phyloP scores from a whole-genome alignment of 2,888 invertebrate species.

The Apamea crenata region DNA sequence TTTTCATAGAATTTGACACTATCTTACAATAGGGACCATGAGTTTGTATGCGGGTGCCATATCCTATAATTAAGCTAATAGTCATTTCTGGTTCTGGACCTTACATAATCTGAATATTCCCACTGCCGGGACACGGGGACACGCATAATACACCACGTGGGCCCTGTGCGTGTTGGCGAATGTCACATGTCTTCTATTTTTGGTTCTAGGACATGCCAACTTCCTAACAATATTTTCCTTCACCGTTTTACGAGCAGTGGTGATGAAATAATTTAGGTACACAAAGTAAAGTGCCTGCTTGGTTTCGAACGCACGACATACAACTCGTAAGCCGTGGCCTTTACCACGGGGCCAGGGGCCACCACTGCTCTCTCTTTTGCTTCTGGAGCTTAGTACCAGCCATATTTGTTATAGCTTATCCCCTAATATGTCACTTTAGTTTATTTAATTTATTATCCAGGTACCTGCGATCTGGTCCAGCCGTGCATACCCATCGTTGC shows the following conservation, averaged over 20 bases:
- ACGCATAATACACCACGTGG: too few species aligned
- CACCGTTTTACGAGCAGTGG: too few species aligned
- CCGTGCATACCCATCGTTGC: conserved; percentile 97
- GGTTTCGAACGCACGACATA: too few species aligned
- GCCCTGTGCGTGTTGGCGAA: not conserved
- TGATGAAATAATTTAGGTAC: too few species aligned
- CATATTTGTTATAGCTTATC: not conserved
- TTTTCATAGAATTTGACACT: not conserved
- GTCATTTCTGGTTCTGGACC: not conserved
- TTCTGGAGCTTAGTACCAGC: not conserved
- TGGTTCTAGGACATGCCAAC: not conserved
- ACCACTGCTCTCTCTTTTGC: not conserved
- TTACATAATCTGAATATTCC: not conserved
- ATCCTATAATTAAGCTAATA: not conserved
- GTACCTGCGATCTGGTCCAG: conserved; percentile 97
- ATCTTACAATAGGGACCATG: not conserved
- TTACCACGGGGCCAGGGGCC: too few species aligned
- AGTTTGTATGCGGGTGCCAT: not conserved
- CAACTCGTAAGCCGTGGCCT: too few species aligned
- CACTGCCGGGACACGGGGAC: too few species aligned
- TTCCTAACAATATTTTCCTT: too few species aligned
- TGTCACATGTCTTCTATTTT: not conserved
- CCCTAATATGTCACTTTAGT: not conserved
- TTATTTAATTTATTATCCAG: conserved; percentile 65
- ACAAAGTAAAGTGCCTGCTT: too few species aligned